A percentile compares a stretch with the other conserved stretches of the same genome.
Evolutionary conservation across 2,113 vertebrate genomes (phyloP).

Genomic region (Sisor rabdophorus): DNA sequence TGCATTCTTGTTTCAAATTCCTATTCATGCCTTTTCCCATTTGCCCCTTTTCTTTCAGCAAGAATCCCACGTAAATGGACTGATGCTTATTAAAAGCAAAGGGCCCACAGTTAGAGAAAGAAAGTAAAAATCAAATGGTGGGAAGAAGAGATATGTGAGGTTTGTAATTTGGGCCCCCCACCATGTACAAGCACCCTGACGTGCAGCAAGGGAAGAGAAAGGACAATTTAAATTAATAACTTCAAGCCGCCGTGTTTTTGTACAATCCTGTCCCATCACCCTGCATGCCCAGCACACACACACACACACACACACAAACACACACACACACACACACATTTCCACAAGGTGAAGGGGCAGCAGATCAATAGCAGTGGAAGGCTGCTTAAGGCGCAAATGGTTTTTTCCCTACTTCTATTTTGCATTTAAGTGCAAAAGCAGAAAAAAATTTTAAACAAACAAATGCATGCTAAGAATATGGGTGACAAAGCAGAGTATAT

Average conservation of each 20-base stretch:
- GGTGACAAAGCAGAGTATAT: not conserved
- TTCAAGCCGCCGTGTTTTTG: conserved; percentile 37
- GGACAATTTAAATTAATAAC: conserved; percentile 54
- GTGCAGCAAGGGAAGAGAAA: conserved; percentile 38
- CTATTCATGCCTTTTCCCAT: conserved; percentile 36
- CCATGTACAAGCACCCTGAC: conserved; percentile 38
- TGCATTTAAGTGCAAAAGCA: not conserved
- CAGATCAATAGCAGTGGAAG: conserved; percentile 5
- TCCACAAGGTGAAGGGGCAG: conserved; percentile 40
- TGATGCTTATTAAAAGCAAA: conserved; percentile 49
- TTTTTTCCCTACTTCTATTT: conserved; percentile 24
- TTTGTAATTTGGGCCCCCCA: conserved; percentile 44
- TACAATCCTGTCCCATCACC: conserved; percentile 19
- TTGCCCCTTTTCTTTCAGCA: conserved; percentile 44
- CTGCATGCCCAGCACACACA: conserved; percentile 15
- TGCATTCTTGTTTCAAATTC: conserved; percentile 39
- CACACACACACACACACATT: conserved; percentile 40
- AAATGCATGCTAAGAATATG: not conserved
- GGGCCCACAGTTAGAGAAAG: conserved; percentile 45
- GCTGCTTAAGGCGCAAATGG: conserved; percentile 29
- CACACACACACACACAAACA: conserved; percentile 36
- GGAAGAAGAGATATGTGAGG: conserved; percentile 26
- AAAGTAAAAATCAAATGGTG: conserved; percentile 49
- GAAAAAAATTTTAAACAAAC: not conserved
- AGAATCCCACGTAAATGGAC: conserved; percentile 42